Conservation (phyloP, 2,797 vertebrate species). For the Gephyroberyx darwinii region DNA sequence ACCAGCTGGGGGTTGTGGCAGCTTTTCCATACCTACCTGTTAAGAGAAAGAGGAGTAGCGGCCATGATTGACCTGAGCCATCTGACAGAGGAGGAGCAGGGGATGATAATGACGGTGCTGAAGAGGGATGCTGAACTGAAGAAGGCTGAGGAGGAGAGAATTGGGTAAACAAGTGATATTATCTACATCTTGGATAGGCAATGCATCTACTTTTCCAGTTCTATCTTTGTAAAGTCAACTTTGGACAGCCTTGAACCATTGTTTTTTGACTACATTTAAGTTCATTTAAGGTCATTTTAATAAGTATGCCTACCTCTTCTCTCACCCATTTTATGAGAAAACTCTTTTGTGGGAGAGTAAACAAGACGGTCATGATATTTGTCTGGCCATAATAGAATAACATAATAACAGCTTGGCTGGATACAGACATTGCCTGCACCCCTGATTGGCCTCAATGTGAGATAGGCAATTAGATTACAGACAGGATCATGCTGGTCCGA, state of each 20-base stretch:
- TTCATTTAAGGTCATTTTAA: conserved; percentile 55
- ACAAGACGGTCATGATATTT: conserved; percentile 40
- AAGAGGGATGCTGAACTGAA: conserved; percentile 91
- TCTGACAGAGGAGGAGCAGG: conserved; percentile 94
- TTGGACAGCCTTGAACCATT: neutral
- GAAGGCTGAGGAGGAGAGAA: conserved; percentile 89
- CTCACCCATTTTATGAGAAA: conserved; percentile 32
- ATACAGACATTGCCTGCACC: conserved; percentile 42
- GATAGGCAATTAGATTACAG: conserved; percentile 69
- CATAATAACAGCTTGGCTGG: conserved; percentile 63
- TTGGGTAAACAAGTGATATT: conserved; percentile 83
- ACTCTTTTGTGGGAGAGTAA: conserved; percentile 44
- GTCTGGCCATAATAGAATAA: conserved; percentile 68
- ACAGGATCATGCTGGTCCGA: conserved; percentile 53
- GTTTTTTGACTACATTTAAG: conserved; percentile 17
- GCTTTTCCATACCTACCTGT: conserved; percentile 13
- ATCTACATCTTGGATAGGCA: neutral
- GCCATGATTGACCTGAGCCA: conserved; percentile 97
- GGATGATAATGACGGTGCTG: conserved; percentile 90
- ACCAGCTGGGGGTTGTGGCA: conserved; percentile 8
- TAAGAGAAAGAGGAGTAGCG: conserved; percentile 27
- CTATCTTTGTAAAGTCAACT: neutral
- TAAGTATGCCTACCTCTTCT: conserved; percentile 22
- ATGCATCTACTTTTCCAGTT: neutral
- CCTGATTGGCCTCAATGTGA: conserved; percentile 58